These are phyloP conservation scores for Saxicola maurus DNA, from an alignment of 2,797 vertebrate species.

Conservation along the genomic window DNA sequence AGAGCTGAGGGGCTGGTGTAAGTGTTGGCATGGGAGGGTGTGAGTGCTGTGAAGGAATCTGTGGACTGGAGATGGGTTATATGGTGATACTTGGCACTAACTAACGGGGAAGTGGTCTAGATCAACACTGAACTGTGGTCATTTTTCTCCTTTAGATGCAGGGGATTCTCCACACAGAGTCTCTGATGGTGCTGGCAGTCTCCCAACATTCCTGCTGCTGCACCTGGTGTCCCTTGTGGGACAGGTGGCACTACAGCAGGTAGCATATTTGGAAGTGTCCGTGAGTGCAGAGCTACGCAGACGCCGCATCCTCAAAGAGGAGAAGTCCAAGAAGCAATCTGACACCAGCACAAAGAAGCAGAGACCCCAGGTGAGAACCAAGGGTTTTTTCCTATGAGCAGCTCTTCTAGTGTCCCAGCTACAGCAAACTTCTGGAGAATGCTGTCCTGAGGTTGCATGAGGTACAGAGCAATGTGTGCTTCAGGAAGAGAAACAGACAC, in stretches of 20 bases:
- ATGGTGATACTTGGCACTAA: neutral
- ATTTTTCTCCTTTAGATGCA: slow-evolving; percentile 66
- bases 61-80: neutral
- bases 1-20: neutral
- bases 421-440: neutral
- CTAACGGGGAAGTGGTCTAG: neutral
- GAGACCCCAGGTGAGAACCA: slow-evolving; percentile 57
- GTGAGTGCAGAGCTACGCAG: slow-evolving; percentile 88
- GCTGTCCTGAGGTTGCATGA: neutral
- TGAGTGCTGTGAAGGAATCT: neutral
- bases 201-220: slow-evolving; percentile 70
- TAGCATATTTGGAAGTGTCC: slow-evolving; percentile 87
- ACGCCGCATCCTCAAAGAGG: slow-evolving; percentile 82
- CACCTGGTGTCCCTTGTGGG: slow-evolving; percentile 89
- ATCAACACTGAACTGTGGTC: neutral
- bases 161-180: neutral
- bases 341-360: neutral
- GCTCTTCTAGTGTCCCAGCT: neutral
- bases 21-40: neutral
- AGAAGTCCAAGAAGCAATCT: slow-evolving; percentile 62
- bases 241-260: slow-evolving; percentile 89
- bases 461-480: neutral
- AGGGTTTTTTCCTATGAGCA: accelerated
- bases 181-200: slow-evolving; percentile 26
- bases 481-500: neutral